Evolutionary conservation across 2,797 vertebrate species (phyloP).

Genomic region (Centroberyx gerrardi): DNA sequence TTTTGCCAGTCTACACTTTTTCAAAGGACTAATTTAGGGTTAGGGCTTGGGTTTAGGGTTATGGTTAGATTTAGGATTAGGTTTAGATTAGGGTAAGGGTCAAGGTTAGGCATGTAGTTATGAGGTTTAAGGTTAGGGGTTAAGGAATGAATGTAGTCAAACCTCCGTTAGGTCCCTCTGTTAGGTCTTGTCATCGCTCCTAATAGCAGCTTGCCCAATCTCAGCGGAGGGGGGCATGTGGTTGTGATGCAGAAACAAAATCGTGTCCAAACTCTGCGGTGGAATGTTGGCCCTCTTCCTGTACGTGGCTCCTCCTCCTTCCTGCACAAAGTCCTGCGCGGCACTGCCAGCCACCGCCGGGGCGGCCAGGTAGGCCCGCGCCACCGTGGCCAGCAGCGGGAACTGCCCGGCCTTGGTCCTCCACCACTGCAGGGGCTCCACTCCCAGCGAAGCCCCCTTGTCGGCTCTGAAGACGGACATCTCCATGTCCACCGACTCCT

Average conservation of each 20-base stretch:
- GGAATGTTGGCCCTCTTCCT: slow-evolving; percentile 81
- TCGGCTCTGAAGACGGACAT: slow-evolving; percentile 81
- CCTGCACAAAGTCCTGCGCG: slow-evolving; percentile 68
- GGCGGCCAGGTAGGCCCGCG: slow-evolving; percentile 81
- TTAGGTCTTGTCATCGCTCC: slow-evolving; percentile 32
- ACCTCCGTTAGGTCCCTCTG: background rate
- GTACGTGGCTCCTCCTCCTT: slow-evolving; percentile 52
- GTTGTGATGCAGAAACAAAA: slow-evolving; percentile 86
- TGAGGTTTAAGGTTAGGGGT: no score
- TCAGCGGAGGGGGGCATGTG: slow-evolving; percentile 34
- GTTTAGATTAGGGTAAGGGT: no score
- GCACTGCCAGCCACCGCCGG: slow-evolving; percentile 81
- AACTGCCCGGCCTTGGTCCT: slow-evolving; percentile 81
- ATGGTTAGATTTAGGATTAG: no score
- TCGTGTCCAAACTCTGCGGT: slow-evolving; percentile 80
- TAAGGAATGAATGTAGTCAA: no score
- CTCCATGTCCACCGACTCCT: slow-evolving; percentile 84
- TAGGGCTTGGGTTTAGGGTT: no score
- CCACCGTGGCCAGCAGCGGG: slow-evolving; percentile 79
- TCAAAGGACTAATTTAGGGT: no score
- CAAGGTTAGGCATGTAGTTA: no score
- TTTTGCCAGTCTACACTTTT: no score
- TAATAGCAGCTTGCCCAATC: background rate
- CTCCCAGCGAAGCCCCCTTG: slow-evolving; percentile 77
- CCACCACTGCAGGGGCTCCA: slow-evolving; percentile 87